These are phyloP conservation scores for Leptoclinus maculatus DNA, from an alignment of 2,797 vertebrate species.

Conservation along the genomic window DNA sequence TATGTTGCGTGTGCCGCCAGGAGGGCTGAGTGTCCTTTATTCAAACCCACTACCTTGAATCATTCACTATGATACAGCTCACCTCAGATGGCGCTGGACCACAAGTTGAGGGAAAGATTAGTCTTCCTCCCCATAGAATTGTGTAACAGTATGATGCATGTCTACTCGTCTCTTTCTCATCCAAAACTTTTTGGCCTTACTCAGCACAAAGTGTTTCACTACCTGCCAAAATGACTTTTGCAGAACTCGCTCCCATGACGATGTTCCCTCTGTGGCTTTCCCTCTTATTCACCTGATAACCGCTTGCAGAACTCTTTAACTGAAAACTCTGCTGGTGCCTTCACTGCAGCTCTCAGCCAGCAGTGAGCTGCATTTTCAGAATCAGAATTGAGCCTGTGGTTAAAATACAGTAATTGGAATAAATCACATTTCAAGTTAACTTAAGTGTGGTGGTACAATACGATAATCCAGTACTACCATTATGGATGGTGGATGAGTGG, in stretches of 20 bases:
- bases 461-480: neutral
- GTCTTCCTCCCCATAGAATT: constrained; percentile 32
- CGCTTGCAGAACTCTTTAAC: constrained; percentile 35
- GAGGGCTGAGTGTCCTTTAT: neutral
- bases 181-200: constrained; percentile 53
- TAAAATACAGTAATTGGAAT: constrained; percentile 15
- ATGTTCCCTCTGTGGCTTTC: constrained; percentile 40
- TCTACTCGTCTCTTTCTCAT: constrained; percentile 41
- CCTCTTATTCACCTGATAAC: constrained; percentile 54
- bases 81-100: constrained; percentile 25
- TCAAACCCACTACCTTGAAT: constrained; percentile 20
- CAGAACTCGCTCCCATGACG: constrained; percentile 39
- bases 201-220: constrained; percentile 59
- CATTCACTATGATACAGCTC: constrained; percentile 30
- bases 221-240: constrained; percentile 43
- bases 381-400: neutral
- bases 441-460: neutral
- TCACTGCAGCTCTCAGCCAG: neutral
- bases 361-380: neutral
- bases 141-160: constrained; percentile 51
- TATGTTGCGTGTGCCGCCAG: neutral
- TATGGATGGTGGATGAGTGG: neutral
- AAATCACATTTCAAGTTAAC: neutral
- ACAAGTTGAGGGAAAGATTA: constrained; percentile 34
- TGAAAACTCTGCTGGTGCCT: constrained; percentile 22